Evolutionary conservation across 1,140 invertebrate genomes (phyloP).

Genomic region (Probaryconus sp.): DNA sequence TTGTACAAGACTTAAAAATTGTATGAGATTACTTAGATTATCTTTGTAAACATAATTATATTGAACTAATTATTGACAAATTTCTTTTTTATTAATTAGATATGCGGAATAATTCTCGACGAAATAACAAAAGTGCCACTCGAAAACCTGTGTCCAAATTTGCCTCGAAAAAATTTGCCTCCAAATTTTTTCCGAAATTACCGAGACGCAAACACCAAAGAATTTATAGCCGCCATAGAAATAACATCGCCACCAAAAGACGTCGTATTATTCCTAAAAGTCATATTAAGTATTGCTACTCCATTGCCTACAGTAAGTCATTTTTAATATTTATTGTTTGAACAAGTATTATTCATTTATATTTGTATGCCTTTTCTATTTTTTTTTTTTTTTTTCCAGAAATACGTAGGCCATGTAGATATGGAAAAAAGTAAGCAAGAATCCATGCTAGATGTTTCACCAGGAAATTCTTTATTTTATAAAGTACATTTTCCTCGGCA

Average conservation of each 20-base stretch:
- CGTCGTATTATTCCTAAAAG: constrained; percentile 59
- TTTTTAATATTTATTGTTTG: not conserved
- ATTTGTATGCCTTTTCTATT: too few species aligned
- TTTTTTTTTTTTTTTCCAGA: constrained; percentile 60
- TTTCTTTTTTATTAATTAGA: not conserved
- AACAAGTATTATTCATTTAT: not conserved
- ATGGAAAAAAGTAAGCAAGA: constrained; percentile 63
- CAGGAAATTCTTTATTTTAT: constrained; percentile 66
- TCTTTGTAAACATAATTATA: too few species aligned
- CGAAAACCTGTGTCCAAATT: not conserved
- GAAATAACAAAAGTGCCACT: not conserved
- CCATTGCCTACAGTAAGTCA: constrained; percentile 65
- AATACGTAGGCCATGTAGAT: constrained; percentile 70
- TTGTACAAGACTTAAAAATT: too few species aligned
- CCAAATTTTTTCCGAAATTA: constrained; percentile 75
- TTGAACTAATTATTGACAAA: not conserved
- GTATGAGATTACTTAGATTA: too few species aligned
- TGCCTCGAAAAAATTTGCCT: constrained; percentile 68
- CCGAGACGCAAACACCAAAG: constrained; percentile 62
- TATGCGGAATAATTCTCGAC: not conserved
- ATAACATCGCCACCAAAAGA: constrained; percentile 63
- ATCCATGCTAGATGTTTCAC: constrained; percentile 56
- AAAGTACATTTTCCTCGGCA: constrained; percentile 69
- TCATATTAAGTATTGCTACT: constrained; percentile 63
- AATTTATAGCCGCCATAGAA: constrained; percentile 68